A percentile compares a stretch with the other conserved stretches of the same genome.
Evolutionary conservation across 2,888 invertebrate genomes (phyloP).

Genomic region (Xestobium rufovillosum): DNA sequence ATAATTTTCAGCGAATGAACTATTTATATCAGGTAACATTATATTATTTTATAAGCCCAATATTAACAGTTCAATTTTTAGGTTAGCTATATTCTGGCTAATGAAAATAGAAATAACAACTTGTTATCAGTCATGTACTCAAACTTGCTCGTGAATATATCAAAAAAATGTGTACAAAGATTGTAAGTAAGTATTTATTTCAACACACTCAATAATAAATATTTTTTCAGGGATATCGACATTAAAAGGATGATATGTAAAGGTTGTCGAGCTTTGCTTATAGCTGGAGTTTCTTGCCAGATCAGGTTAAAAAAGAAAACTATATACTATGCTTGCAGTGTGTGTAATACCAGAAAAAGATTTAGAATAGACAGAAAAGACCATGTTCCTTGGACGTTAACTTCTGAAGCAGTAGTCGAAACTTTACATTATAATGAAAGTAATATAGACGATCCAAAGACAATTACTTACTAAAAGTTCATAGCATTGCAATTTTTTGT

Average conservation of each 20-base stretch:
- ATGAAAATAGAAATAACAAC: slow-evolving; percentile 23
- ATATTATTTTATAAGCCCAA: slow-evolving; percentile 8
- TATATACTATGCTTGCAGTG: slow-evolving; percentile 42
- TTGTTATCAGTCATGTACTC: slow-evolving; percentile 32
- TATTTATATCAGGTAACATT: slow-evolving; percentile 56
- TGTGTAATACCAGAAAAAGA: slow-evolving; percentile 39
- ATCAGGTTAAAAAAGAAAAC: slow-evolving; percentile 45
- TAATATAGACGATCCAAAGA: no score
- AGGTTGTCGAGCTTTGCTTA: slow-evolving; percentile 44
- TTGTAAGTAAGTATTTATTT: slow-evolving; percentile 31
- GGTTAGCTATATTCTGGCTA: slow-evolving; percentile 27
- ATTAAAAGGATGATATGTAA: slow-evolving; percentile 50
- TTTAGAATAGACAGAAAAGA: slow-evolving; percentile 37
- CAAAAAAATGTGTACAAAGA: slow-evolving; percentile 40
- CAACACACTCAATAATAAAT: neutral
- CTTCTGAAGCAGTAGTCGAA: slow-evolving; percentile 42
- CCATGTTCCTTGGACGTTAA: slow-evolving; percentile 43
- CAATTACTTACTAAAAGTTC: no score
- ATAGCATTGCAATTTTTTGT: no score
- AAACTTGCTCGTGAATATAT: slow-evolving; percentile 35
- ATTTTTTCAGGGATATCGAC: slow-evolving; percentile 42
- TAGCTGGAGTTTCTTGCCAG: slow-evolving; percentile 47
- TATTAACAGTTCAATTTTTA: slow-evolving; percentile 20
- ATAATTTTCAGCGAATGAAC: slow-evolving; percentile 61
- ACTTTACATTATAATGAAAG: slow-evolving; percentile 38